These are phyloP conservation scores for Venustoraphidia nigricollis DNA, from an alignment of 2,888 invertebrate genomes.

Conservation along the genomic window DNA sequence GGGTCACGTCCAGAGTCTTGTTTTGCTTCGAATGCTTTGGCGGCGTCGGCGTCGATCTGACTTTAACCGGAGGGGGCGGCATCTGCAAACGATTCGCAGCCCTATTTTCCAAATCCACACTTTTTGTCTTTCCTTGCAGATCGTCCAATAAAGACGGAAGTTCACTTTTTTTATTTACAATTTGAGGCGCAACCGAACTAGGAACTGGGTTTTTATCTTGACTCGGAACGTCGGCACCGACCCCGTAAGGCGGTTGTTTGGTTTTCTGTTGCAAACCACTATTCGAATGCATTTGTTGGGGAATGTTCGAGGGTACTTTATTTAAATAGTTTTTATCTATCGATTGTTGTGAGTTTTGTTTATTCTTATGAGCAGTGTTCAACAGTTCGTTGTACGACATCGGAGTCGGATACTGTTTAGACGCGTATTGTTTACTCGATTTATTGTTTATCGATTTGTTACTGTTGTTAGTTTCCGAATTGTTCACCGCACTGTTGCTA, in stretches of 20 bases:
- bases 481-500: constrained; percentile 3
- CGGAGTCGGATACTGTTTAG: too few species aligned
- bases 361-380: too few species aligned
- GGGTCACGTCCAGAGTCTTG: constrained; percentile 21
- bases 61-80: constrained; percentile 22
- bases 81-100: constrained; percentile 11
- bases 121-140: constrained; percentile 15
- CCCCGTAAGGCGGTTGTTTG: too few species aligned
- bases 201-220: too few species aligned
- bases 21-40: constrained; percentile 16
- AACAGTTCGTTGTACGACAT: too few species aligned
- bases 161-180: constrained; percentile 13
- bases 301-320: too few species aligned
- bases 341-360: too few species aligned
- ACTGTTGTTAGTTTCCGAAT: not conserved
- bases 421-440: not conserved
- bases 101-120: constrained; percentile 12
- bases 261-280: too few species aligned
- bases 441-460: not conserved
- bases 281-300: too few species aligned
- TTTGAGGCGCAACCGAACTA: too few species aligned
- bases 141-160: not conserved
- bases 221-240: too few species aligned
- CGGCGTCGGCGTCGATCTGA: constrained; percentile 37
- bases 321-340: too few species aligned